phyloP scores from a whole-genome alignment of 37 sponge, comb jelly and placozoan species.

The Oopsacas minuta region DNA sequence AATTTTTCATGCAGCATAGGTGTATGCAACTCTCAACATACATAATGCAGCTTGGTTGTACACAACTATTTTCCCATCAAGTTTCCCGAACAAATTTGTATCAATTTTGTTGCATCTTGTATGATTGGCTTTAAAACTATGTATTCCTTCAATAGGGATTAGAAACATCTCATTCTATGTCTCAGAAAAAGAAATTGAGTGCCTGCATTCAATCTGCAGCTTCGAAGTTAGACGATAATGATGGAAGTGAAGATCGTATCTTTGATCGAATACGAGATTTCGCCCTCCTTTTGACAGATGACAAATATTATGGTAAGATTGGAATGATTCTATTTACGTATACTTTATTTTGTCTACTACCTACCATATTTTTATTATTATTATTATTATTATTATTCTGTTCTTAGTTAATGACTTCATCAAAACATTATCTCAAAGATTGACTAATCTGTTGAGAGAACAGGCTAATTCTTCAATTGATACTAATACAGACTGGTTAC shows the following conservation, averaged over 20 bases:
- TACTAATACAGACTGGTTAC: neutral
- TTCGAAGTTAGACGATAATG: neutral
- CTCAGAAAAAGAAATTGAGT: neutral
- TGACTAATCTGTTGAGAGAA: neutral
- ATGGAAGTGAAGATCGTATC: constrained; percentile 10
- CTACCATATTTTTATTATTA: neutral
- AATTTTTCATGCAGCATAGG: no score
- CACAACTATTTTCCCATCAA: no score
- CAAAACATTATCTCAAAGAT: neutral
- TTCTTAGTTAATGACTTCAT: neutral
- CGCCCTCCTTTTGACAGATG: neutral
- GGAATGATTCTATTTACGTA: neutral
- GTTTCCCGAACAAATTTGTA: no score
- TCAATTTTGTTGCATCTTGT: no score
- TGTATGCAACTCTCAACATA: no score
- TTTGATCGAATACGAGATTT: neutral
- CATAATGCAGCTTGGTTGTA: no score
- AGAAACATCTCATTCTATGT: neutral
- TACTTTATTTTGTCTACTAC: neutral
- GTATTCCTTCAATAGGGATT: no score
- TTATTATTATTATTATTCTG: neutral
- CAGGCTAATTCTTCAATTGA: neutral
- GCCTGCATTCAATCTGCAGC: neutral
- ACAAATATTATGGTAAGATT: neutral
- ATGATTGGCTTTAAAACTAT: no score